Percentiles rank a stretch among this genome's conserved stretches.
Evolutionary conservation across 2,797 vertebrate genomes (phyloP).

Genomic region (Pelobates cultripes): DNA sequence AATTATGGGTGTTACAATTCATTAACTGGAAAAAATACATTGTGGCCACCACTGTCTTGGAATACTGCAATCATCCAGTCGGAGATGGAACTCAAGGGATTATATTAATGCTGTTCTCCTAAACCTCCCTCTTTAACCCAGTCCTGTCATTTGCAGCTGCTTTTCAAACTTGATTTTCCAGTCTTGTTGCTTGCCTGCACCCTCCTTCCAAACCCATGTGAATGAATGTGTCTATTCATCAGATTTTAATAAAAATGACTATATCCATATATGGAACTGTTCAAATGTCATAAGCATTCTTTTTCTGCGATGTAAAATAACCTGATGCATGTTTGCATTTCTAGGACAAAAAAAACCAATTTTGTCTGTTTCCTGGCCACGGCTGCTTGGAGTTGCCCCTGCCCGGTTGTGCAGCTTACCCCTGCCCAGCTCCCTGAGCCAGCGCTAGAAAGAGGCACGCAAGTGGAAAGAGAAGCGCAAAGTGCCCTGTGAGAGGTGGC

Average conservation of each 20-base stretch:
- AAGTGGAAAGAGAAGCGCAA: slow-evolving; percentile 13
- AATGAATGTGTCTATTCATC: not conserved
- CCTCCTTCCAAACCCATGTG: not conserved
- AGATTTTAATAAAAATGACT: too few relatives aligned
- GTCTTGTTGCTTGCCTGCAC: not conserved
- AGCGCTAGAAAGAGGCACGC: slow-evolving; percentile 28
- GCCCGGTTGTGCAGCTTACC: slow-evolving; percentile 36
- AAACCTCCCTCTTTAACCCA: not conserved
- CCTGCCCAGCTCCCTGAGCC: slow-evolving; percentile 39
- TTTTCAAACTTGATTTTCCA: not conserved
- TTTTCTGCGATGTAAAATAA: too few relatives aligned
- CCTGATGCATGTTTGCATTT: too few relatives aligned
- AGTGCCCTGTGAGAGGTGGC: slow-evolving; percentile 30
- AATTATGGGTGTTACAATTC: too few relatives aligned
- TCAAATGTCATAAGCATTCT: too few relatives aligned
- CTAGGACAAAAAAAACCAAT: not conserved
- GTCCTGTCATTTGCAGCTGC: not conserved
- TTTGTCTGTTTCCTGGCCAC: not conserved
- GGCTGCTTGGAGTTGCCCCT: slow-evolving; percentile 34
- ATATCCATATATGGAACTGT: too few relatives aligned
- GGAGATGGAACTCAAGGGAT: too few relatives aligned
- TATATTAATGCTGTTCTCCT: too few relatives aligned
- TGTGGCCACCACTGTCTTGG: too few relatives aligned
- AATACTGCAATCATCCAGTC: too few relatives aligned
- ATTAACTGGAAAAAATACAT: too few relatives aligned